Base-by-base conservation (phyloP, 2,888 invertebrate genomes). In the Nymphalis polychloros region DNA sequence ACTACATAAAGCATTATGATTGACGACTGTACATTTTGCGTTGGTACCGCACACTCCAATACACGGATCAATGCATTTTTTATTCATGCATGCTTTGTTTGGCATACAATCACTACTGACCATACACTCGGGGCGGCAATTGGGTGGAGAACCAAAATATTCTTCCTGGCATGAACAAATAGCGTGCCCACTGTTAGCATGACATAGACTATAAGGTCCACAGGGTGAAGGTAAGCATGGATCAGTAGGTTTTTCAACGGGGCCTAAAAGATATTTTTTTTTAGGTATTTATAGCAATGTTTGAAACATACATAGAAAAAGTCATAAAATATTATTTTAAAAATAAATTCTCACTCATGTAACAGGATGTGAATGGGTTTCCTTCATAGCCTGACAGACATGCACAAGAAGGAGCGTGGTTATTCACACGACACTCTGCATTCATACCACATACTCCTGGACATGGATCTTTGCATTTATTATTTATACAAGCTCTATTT, bases 1-100 rank as follows among this genome's bases (percentile, higher is more conserved):
- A 83, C 95, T 96, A 89, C 97, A 97, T 73, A 97, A 94, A 52
- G 97, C 96, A 84, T 96, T 97, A 83, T 97, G 97, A 85, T 96
- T 97, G 61, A 97, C 95, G 19, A 97, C 96, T 76, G 95, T 95
- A 83, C 97, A 97, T 75, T 95, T 94, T 3, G 97, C 96, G 87
- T 96, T 95, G 70, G 94, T 90, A 35, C 97, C 97, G 82, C 97
- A 97, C n/a, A 96, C 95, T 71, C 96, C 96, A 49, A 94, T 93
- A 84, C 97, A 97, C 60, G 97, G 97, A 85, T 97, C 96, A 72
- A 94, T 94, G 83, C 97, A 97, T 86, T 94, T 96, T 81, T 96
- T 95, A 83, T 95, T 95, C 63, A 96, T 94, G 82, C 98, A 98
- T 61, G 97, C 96, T 83, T 93, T 95, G 80, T 97, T 96, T 80